Base-by-base conservation (phyloP, 2,888 invertebrate genomes). In the Lymantria monacha region DNA sequence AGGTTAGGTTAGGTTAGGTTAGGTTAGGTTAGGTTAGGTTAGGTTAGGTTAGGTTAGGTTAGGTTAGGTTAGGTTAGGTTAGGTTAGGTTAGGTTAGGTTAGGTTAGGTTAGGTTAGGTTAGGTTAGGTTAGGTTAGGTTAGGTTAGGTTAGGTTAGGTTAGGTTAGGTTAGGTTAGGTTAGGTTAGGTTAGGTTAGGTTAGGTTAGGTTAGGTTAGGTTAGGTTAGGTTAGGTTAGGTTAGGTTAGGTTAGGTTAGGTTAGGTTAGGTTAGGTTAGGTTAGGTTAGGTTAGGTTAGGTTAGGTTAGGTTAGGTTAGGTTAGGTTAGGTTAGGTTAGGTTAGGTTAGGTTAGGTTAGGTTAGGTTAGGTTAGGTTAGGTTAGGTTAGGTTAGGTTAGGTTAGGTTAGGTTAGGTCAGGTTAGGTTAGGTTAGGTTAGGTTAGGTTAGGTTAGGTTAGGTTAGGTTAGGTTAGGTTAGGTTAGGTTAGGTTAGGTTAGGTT, bases 101-200 rank as follows among this genome's bases (percentile, higher is more conserved):
- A 46, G 46, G 46, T 46, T 46, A 46, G 46, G 46, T 46, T 46
- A 46, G 46, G 46, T 46, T 46, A 46, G 46, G 46, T 46, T 46
- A 46, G 46, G 46, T 46, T 46, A 46, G 46, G 46, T 46, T 46
- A 46, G 46, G 46, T 46, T 46, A 46, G 46, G 46, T 46, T 46
- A 46, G 46, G 46, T 46, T 46, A 46, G 46, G 46, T 46, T 46
- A 46, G 46, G 46, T 46, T 46, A 46, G 46, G 46, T 46, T 46
- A 46, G 46, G 46, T 46, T 46, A 46, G 46, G 46, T 46, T 46
- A 46, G 46, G 47, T 48, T 48, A 48, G 47, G 47, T 48, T 48
- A 48, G 47, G 47, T 48, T 48, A 48, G 47, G 47, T 48, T 48
- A 48, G 47, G 47, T 48, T 48, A 48, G 47, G 47, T 48, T 48